Evolutionary conservation across 2,888 invertebrate genomes (phyloP).

Genomic region (Brenthis ino): DNA sequence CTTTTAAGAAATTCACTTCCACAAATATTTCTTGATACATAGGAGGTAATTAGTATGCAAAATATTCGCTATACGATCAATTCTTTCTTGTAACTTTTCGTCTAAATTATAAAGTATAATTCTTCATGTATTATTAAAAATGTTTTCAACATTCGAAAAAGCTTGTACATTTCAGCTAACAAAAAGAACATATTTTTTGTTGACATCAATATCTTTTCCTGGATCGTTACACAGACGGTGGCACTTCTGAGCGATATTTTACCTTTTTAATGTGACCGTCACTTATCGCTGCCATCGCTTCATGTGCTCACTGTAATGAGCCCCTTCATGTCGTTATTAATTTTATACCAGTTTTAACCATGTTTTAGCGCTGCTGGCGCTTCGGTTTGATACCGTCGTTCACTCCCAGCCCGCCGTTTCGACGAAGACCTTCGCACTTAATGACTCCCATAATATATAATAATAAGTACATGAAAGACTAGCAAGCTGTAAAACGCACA

Average conservation of each 20-base stretch:
- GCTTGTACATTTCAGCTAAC: neutral
- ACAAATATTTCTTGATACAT: too few species aligned
- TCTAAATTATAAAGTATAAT: too few species aligned
- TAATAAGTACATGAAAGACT: neutral
- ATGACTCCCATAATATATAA: slow-evolving; percentile 15
- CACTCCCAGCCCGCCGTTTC: slow-evolving; percentile 22
- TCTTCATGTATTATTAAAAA: too few species aligned
- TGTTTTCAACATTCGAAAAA: too few species aligned
- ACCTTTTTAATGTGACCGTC: slow-evolving; percentile 32
- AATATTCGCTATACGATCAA: too few species aligned
- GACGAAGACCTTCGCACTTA: slow-evolving; percentile 13
- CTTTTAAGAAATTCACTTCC: too few species aligned
- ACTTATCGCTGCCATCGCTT: slow-evolving; percentile 37
- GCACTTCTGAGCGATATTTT: slow-evolving; percentile 27
- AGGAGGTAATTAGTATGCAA: too few species aligned
- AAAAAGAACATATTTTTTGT: slow-evolving; percentile 16
- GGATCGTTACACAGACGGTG: slow-evolving; percentile 22
- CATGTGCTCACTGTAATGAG: slow-evolving; percentile 34
- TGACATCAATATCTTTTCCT: slow-evolving; percentile 22
- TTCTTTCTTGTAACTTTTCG: too few species aligned
- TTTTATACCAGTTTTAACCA: slow-evolving; percentile 39
- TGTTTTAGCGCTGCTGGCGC: slow-evolving; percentile 32
- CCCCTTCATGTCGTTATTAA: slow-evolving; percentile 38
- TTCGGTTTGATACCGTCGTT: slow-evolving; percentile 29
- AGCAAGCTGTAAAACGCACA: neutral